Evolutionary conservation across 2,113 vertebrate species (phyloP), one percentile per base, ranked within the genome.

Genomic region (Ascaphus truei): DNA sequence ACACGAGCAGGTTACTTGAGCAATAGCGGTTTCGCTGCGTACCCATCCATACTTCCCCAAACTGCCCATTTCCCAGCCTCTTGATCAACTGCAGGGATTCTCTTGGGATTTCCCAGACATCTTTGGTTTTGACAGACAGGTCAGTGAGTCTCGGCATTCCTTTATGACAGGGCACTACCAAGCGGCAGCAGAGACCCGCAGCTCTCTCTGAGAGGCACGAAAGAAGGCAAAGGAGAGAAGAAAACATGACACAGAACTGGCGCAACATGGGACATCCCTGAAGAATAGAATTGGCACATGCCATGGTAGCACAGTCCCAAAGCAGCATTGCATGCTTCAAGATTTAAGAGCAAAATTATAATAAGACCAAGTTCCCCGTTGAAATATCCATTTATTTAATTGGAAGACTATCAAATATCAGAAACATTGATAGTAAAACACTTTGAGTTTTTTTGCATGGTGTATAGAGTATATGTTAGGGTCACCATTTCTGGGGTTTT

Each of bases 11-110:
- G 45, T 76, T 78, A 84, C 48, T 85, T 75, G 77, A 76, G 67
- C 77, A 85, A 79, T 63, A 75, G 82, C 71, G 39, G 47, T 75
- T 78, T 81, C 78, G 79, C 79, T 83, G 87, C 96, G 82, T 98
- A 98, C 96, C 96, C 93, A 98, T 98, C 96, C 96, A 98, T 88
- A 98, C 96, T 95, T 98, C 96, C 94, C 95, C 96, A 91, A 98
- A 98, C 91, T 98, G 95, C 91, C 96, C 95, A 82, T 98, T 96
- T 80, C 96, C 96, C 71, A 98, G 93, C 81, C 95, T 94, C 90
- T 96, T 97, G 91, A 98, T 95, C 84, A 98, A 92, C 88, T 96
- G 95, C 81, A 98, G 92, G 56, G 95, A 98, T 87, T 97, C 94
- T 84, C 95, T 92, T 72, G 92, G 93, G 83, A 98, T 98, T 91